Evolutionary conservation across 2,797 vertebrate genomes (phyloP).

Genomic region (Hypotaenidia okinawae): DNA sequence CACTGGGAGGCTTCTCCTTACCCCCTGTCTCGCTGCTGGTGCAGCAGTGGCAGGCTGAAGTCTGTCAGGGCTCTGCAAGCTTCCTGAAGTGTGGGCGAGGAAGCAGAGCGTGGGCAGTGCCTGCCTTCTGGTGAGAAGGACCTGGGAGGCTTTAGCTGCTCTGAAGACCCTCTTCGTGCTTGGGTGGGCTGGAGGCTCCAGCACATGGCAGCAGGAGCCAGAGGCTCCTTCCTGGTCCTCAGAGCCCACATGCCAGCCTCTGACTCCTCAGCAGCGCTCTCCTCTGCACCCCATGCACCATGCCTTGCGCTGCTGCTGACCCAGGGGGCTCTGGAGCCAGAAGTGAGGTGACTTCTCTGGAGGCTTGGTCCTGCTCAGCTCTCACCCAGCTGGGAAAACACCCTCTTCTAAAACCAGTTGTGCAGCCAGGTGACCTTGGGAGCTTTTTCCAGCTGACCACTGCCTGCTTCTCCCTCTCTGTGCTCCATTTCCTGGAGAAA

Average conservation of each 20-base stretch:
- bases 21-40: background rate
- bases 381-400: background rate
- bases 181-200: background rate
- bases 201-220: background rate
- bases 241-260: rapidly evolving
- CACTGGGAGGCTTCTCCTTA: background rate
- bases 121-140: conserved; percentile 20
- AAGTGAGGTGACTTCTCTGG: background rate
- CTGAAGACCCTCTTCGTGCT: background rate
- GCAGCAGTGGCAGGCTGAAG: background rate
- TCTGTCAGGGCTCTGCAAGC: background rate
- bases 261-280: background rate
- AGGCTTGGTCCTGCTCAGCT: background rate
- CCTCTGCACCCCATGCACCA: rapidly evolving
- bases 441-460: background rate
- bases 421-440: background rate
- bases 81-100: background rate
- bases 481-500: background rate
- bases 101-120: background rate
- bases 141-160: background rate
- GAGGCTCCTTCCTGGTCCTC: background rate
- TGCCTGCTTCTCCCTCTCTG: background rate
- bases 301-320: background rate
- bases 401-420: background rate
- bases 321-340: background rate